Percentiles rank a stretch among this genome's conserved stretches.
These are phyloP conservation scores for Myotis planiceps DNA, from an alignment of 2,797 vertebrate species.

Conservation along the genomic window DNA sequence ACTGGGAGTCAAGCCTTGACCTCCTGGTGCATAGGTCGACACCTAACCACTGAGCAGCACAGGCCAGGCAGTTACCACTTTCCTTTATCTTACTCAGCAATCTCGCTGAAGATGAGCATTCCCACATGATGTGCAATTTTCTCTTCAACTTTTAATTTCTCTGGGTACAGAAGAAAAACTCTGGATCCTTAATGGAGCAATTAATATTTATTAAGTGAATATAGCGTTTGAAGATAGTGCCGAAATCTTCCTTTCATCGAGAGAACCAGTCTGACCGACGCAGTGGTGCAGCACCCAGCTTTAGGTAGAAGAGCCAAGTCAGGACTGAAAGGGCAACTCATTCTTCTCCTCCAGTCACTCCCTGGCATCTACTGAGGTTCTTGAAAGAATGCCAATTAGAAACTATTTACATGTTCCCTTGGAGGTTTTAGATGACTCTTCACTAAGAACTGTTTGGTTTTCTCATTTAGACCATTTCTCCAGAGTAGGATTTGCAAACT, in stretches of 20 bases:
- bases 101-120: slow-evolving; percentile 53
- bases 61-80: neutral
- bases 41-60: too few species aligned
- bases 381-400: slow-evolving; percentile 58
- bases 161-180: slow-evolving; percentile 61
- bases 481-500: slow-evolving; percentile 50
- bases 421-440: slow-evolving; percentile 65
- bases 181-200: slow-evolving; percentile 65
- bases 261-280: slow-evolving; percentile 2
- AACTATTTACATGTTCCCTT: slow-evolving; percentile 58
- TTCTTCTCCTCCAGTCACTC: slow-evolving; percentile 19
- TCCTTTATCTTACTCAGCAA: slow-evolving; percentile 58
- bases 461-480: slow-evolving; percentile 59
- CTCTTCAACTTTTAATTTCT: slow-evolving; percentile 64
- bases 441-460: slow-evolving; percentile 64
- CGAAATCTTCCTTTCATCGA: slow-evolving; percentile 63
- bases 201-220: slow-evolving; percentile 71
- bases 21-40: too few species aligned
- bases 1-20: too few species aligned
- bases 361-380: slow-evolving; percentile 45
- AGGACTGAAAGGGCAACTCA: slow-evolving; percentile 31
- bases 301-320: slow-evolving; percentile 9
- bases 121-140: slow-evolving; percentile 44
- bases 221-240: slow-evolving; percentile 29
- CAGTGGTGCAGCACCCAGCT: neutral